Evolutionary conservation across 2,888 invertebrate species (phyloP), one percentile per base, ranked within the genome.

Genomic region (Andrena flavipes): DNA sequence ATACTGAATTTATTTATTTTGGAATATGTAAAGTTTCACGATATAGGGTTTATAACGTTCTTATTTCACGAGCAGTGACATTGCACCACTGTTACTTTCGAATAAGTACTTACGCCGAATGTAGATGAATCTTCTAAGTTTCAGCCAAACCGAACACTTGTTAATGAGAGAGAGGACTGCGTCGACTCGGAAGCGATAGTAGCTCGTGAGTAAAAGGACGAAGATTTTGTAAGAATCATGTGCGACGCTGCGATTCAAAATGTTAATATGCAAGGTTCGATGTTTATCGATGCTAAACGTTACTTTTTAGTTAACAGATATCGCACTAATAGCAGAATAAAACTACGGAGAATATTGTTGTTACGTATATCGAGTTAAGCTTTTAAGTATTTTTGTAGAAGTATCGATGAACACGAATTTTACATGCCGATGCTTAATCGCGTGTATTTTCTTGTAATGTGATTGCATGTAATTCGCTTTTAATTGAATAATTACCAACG

Each of bases 1-100:
- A 63, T 42, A 42, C 10, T 48, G 20, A 60, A 68, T 59, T 68
- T 80, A 82, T 80, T 81, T 80, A 76, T 80, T 81, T 80, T 81
- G n/a, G 8, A 71, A 26, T 62, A 70, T 48, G 20, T 35, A 60
- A 80, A 49, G 51, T 67, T 29, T 62, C 20, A 59, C 67, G 30
- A 20, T 64, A 26, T 48, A 71, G n/a, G n/a, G 67, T 42, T 49
- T 35, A n/a, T 29, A 56, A 26, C 26, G 0, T 69, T 54, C 13
- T 51, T 59, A 63, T 67, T 70, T 80, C 67, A 75, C 7, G 26
- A 64, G 35, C 35, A 56, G 29, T 63, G 4, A 67, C 29, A 35
- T 30, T 30, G 8, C 23, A 33, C 65, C 60, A 73, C 69, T 60
- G 26, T 67, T 74, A 70, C 13, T 60, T 73, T 60, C 54, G 29